A percentile compares a stretch with the other conserved stretches of the same genome.
phyloP scores from a whole-genome alignment of 2,113 vertebrate species.

The Melanerpes formicivorus region DNA sequence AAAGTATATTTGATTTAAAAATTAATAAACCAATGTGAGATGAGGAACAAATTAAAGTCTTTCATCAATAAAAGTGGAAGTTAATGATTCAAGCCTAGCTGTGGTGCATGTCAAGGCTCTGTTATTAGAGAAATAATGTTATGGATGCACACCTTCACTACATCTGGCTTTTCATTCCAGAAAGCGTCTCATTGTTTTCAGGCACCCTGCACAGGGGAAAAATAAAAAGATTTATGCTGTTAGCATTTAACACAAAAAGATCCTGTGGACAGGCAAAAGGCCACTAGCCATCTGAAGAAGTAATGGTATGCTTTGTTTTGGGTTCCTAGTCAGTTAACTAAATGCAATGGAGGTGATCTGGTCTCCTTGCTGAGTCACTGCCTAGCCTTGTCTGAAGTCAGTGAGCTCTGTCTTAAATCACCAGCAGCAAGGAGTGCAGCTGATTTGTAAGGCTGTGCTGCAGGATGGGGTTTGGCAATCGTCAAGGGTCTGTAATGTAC shows the following conservation, averaged over 20 bases:
- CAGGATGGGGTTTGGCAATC: not conserved
- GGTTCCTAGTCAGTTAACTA: not conserved
- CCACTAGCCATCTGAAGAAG: not conserved
- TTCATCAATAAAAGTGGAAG: conserved; percentile 32
- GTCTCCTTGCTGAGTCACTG: not conserved
- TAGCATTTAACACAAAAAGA: not conserved
- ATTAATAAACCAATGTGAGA: conserved; percentile 37
- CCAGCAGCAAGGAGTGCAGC: rapidly evolving
- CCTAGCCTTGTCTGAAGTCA: not conserved
- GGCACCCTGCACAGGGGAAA: not conserved
- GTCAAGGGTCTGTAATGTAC: not conserved
- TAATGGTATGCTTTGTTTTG: not conserved
- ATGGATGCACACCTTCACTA: not conserved
- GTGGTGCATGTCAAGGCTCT: not conserved
- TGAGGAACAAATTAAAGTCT: conserved; percentile 26
- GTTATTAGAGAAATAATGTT: not conserved
- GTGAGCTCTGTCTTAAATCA: not conserved
- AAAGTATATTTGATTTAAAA: conserved; percentile 55
- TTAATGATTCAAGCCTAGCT: not conserved
- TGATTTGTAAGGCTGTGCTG: not conserved
- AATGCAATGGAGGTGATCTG: not conserved
- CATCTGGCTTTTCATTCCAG: not conserved
- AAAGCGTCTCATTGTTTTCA: not conserved
- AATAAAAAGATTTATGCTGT: not conserved
- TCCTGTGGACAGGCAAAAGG: not conserved